Conservation (phyloP, 2,888 invertebrate species). For the Tiliacea aurago region DNA sequence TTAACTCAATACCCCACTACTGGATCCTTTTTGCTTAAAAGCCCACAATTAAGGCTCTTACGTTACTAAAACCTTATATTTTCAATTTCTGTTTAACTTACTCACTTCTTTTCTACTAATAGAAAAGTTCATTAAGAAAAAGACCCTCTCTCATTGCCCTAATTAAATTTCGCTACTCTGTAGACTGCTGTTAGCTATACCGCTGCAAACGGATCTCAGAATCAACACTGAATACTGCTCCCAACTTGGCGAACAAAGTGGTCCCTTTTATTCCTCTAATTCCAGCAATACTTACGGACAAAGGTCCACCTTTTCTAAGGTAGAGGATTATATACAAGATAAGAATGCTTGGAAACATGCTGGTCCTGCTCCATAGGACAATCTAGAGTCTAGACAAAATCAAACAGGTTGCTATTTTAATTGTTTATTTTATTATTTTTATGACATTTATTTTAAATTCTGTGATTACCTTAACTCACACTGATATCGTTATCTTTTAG, state of each 20-base stretch:
- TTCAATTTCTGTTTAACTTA: not conserved
- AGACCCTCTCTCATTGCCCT: not conserved
- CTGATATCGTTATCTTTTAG: no score
- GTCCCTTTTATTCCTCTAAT: not conserved
- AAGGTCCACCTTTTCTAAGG: not conserved
- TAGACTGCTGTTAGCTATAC: not conserved
- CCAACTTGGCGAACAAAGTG: not conserved
- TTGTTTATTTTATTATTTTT: no score
- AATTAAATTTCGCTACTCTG: not conserved
- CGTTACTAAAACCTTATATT: not conserved
- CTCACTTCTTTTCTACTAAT: not conserved
- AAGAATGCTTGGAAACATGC: no score
- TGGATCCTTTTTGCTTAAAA: no score
- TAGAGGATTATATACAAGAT: no score
- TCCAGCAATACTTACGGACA: not conserved
- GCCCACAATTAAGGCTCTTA: not conserved
- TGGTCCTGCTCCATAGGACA: no score
- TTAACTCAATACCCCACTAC: no score
- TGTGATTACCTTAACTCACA: no score
- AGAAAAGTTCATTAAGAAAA: conserved; percentile 7
- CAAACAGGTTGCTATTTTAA: no score
- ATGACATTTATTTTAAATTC: no score
- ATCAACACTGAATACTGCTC: not conserved
- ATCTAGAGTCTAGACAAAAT: no score
- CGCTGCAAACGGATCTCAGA: not conserved